phyloP scores from a whole-genome alignment of 2,888 invertebrate species.

The Drosophila sordidapex region DNA sequence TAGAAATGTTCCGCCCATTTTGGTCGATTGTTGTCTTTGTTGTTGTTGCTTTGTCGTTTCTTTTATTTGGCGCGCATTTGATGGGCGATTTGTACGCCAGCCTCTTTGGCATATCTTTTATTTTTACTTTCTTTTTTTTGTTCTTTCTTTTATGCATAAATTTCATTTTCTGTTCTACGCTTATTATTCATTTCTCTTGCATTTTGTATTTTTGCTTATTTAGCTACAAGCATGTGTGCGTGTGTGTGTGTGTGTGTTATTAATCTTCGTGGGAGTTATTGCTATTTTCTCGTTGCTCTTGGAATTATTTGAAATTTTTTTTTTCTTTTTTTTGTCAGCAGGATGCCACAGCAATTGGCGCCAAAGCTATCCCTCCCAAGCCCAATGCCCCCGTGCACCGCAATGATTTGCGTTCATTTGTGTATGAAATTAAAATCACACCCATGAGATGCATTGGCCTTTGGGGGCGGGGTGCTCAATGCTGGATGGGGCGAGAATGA shows the following conservation, averaged over 20 bases:
- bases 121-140: background rate
- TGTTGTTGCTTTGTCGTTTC: slow-evolving; percentile 40
- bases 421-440: slow-evolving; percentile 86
- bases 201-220: slow-evolving; percentile 64
- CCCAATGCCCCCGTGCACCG: slow-evolving; percentile 17
- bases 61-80: slow-evolving; percentile 64
- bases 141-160: slow-evolving; percentile 68
- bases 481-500: slow-evolving; percentile 6
- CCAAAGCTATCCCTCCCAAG: background rate
- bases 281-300: slow-evolving; percentile 60
- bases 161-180: slow-evolving; percentile 70
- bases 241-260: slow-evolving; percentile 65
- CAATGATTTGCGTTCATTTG: slow-evolving; percentile 82
- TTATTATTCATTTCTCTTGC: slow-evolving; percentile 68
- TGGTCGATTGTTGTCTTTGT: slow-evolving; percentile 12
- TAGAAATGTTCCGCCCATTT: slow-evolving; percentile 22
- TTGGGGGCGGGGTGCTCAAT: background rate
- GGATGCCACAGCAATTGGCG: slow-evolving; percentile 32
- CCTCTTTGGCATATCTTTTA: slow-evolving; percentile 20
- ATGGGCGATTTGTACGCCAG: slow-evolving; percentile 65
- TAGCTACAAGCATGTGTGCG: slow-evolving; percentile 59
- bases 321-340: slow-evolving; percentile 35
- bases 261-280: slow-evolving; percentile 84
- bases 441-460: slow-evolving; percentile 80
- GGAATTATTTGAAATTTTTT: slow-evolving; percentile 51